Conservation (phyloP, 2,113 vertebrate species). For the Prietella phreatophila region DNA sequence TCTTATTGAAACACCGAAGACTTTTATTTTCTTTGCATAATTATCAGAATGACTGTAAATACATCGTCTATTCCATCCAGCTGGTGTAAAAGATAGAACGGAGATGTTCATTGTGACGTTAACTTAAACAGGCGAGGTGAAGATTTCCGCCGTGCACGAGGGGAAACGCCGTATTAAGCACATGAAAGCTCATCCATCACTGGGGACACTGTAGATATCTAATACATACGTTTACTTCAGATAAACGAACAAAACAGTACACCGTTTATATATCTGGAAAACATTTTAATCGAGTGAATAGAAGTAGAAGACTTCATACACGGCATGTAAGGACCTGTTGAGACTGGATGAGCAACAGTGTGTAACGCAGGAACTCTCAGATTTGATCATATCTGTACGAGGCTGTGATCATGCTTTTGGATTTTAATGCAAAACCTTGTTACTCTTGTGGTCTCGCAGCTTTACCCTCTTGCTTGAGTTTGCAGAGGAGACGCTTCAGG, state of each 20-base stretch:
- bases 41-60: neutral
- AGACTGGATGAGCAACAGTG: neutral
- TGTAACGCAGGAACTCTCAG: neutral
- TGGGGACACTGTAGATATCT: neutral
- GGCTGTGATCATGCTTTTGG: neutral
- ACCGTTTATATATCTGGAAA: neutral
- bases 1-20: neutral
- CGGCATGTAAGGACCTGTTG: neutral
- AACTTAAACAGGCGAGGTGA: neutral
- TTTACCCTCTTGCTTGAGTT: conserved; percentile 93
- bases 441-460: conserved; percentile 62
- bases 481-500: conserved; percentile 90
- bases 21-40: neutral
- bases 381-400: neutral
- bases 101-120: neutral
- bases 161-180: neutral
- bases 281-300: neutral
- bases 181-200: neutral
- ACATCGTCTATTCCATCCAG: neutral
- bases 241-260: neutral
- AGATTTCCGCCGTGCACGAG: neutral
- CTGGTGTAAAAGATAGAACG: neutral
- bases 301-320: neutral
- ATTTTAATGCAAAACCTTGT: neutral
- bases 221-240: neutral